These are phyloP conservation scores for Himalopsyche tibetana DNA, from an alignment of 2,888 invertebrate species.

Conservation along the genomic window DNA sequence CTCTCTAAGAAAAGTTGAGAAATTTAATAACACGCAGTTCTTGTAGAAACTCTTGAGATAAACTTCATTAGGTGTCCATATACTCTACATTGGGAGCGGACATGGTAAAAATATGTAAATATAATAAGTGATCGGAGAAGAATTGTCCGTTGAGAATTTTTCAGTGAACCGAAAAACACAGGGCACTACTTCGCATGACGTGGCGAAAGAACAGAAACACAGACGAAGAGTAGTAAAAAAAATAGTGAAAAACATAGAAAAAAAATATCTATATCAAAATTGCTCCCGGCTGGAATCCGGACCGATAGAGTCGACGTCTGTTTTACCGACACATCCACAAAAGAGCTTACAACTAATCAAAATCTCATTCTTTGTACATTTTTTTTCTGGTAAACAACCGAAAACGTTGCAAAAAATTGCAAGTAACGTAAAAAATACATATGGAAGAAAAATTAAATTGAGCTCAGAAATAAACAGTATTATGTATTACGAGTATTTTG, in stretches of 20 bases:
- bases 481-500: too few species aligned
- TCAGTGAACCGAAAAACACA: background rate
- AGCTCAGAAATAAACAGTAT: too few species aligned
- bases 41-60: too few species aligned
- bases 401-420: too few species aligned
- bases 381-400: too few species aligned
- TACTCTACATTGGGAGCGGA: too few species aligned
- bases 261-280: conserved; percentile 1
- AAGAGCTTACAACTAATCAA: conserved; percentile 2
- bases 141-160: background rate
- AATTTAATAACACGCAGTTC: too few species aligned
- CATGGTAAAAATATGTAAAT: too few species aligned
- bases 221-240: conserved; percentile 4
- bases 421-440: too few species aligned
- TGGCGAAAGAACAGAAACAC: conserved; percentile 34
- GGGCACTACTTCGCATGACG: conserved; percentile 37
- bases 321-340: conserved; percentile 8
- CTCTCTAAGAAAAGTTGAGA: too few species aligned
- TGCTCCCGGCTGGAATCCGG: background rate
- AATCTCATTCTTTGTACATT: background rate
- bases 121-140: background rate
- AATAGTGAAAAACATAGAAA: conserved; percentile 14
- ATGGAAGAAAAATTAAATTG: too few species aligned
- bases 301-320: conserved; percentile 27
- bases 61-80: too few species aligned